Evolutionary conservation across 2,888 invertebrate genomes (phyloP).

Genomic region (Leucozona laternaria): DNA sequence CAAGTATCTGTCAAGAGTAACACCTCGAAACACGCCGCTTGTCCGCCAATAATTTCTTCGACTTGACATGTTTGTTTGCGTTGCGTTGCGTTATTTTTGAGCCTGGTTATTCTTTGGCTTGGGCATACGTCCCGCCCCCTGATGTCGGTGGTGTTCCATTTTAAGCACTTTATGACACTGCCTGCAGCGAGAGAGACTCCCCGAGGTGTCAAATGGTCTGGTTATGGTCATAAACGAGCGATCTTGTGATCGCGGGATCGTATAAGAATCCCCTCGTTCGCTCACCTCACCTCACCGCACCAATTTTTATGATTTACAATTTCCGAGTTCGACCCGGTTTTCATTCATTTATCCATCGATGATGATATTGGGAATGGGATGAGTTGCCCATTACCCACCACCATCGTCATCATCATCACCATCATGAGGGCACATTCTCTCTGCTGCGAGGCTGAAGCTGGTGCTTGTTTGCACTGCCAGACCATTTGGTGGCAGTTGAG

Average conservation of each 20-base stretch:
- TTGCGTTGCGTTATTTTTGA: slow-evolving; percentile 22
- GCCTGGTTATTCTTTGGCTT: slow-evolving; percentile 5
- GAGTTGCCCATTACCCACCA: slow-evolving; percentile 19
- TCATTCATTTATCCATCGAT: too few relatives aligned
- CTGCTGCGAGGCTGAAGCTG: background rate
- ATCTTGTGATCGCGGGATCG: slow-evolving; percentile 50
- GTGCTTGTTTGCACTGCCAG: slow-evolving; percentile 44
- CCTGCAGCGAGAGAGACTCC: slow-evolving; percentile 60
- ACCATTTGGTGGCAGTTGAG: slow-evolving; percentile 62
- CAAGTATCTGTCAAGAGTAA: slow-evolving; percentile 72
- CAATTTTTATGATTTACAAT: slow-evolving; percentile 67
- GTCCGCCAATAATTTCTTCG: slow-evolving; percentile 71
- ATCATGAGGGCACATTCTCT: slow-evolving; percentile 15
- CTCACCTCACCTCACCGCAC: background rate
- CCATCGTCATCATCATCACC: background rate
- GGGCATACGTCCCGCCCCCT: slow-evolving; percentile 7
- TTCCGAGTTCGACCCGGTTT: slow-evolving; percentile 70
- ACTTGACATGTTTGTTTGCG: slow-evolving; percentile 66
- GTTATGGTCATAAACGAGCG: slow-evolving; percentile 68
- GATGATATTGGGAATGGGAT: slow-evolving; percentile 46
- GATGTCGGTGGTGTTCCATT: slow-evolving; percentile 21
- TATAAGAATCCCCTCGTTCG: slow-evolving; percentile 40
- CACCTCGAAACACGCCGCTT: slow-evolving; percentile 68
- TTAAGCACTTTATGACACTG: slow-evolving; percentile 59
- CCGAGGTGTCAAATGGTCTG: slow-evolving; percentile 73